phyloP scores from a whole-genome alignment of 2,888 invertebrate genomes.

The Artemia sp. region DNA sequence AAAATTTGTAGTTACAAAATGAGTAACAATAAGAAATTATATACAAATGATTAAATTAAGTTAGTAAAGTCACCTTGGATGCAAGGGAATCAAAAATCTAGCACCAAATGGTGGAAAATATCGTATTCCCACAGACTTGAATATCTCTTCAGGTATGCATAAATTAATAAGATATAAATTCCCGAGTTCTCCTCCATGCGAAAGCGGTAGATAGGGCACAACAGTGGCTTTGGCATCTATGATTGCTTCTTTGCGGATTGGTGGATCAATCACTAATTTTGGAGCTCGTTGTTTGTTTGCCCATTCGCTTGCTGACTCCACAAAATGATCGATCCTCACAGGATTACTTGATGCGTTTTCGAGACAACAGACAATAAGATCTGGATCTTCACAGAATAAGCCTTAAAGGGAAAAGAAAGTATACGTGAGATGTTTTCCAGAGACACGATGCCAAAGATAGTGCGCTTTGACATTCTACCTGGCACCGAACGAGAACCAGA shows the following conservation, averaged over 20 bases:
- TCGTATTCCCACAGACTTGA: not conserved
- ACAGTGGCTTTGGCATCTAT: not conserved
- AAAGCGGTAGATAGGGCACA: slow-evolving; percentile 1
- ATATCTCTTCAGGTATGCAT: not conserved
- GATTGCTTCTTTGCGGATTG: not conserved
- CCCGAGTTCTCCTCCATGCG: not conserved
- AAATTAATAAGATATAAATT: slow-evolving; percentile 9
- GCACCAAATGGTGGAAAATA: slow-evolving; percentile 2
- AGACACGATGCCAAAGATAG: too few species aligned
- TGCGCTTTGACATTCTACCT: too few species aligned
- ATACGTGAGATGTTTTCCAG: too few species aligned
- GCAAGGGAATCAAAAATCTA: slow-evolving; percentile 8
- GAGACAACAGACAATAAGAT: not conserved
- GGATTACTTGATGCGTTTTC: not conserved
- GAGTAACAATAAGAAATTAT: too few species aligned
- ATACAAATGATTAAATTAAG: too few species aligned
- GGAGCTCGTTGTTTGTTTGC: slow-evolving; percentile 3
- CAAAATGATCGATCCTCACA: not conserved
- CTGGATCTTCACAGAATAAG: slow-evolving; percentile 2
- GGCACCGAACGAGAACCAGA: too few species aligned
- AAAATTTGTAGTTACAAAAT: too few species aligned
- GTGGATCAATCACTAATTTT: slow-evolving; percentile 1
- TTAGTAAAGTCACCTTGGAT: not conserved
- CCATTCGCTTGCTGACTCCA: not conserved
- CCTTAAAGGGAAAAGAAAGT: not conserved